Percentiles rank a stretch among this genome's conserved stretches.
phyloP scores from a whole-genome alignment of 1,140 invertebrate genomes.

The Spodoptera litura region DNA sequence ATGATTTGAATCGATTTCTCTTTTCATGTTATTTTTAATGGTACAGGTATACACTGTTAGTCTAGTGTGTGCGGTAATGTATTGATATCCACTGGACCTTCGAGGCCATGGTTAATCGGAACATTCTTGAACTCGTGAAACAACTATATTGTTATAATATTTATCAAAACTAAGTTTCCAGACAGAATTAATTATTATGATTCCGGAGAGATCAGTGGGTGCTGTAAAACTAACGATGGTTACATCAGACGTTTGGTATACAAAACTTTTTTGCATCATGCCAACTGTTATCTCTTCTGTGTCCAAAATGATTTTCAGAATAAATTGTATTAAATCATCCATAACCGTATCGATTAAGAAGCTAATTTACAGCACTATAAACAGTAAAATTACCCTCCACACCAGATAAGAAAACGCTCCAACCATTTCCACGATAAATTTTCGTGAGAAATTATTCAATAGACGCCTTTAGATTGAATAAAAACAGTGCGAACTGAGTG shows the following conservation, averaged over 20 bases:
- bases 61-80: neutral
- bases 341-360: too few relatives aligned
- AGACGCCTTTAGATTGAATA: slow-evolving; percentile 25
- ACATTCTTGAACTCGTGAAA: neutral
- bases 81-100: neutral
- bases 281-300: too few relatives aligned
- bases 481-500: slow-evolving; percentile 35
- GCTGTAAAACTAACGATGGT: neutral
- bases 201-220: too few relatives aligned
- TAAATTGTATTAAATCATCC: too few relatives aligned
- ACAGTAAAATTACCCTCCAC: neutral
- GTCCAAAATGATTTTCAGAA: too few relatives aligned
- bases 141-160: neutral
- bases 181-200: too few relatives aligned
- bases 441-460: slow-evolving; percentile 31
- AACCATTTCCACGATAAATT: slow-evolving; percentile 21
- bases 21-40: slow-evolving; percentile 36
- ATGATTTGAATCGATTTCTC: slow-evolving; percentile 25
- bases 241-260: neutral
- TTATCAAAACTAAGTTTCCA: too few relatives aligned
- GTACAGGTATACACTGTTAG: slow-evolving; percentile 28
- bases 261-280: too few relatives aligned
- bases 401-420: neutral
- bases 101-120: slow-evolving; percentile 8
- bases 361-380: neutral